Conservation (phyloP, 2,888 invertebrate genomes). For the Lepidocyrtinus sp. region DNA sequence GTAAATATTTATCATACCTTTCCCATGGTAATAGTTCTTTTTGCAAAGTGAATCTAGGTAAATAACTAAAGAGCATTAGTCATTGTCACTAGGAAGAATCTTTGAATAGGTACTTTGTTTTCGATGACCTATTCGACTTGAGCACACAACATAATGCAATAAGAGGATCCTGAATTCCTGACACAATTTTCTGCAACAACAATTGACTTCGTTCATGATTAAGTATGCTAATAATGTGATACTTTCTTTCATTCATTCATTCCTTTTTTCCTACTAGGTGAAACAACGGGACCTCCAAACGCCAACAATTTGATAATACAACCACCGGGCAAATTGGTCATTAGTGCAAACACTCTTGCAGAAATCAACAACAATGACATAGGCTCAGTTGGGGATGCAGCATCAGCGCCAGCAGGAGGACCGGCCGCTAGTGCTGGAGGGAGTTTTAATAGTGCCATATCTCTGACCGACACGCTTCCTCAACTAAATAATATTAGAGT, state of each 20-base stretch:
- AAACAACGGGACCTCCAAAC: constrained; percentile 61
- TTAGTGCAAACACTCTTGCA: background rate
- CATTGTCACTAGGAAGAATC: no score
- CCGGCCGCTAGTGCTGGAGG: constrained; percentile 30
- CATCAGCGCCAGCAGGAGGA: constrained; percentile 40
- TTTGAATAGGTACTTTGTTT: constrained; percentile 14
- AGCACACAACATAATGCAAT: no score
- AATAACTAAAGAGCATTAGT: no score
- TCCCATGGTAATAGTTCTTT: no score
- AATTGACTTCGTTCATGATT: constrained; percentile 7
- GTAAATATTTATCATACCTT: no score
- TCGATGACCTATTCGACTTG: background rate
- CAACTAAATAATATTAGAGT: constrained; percentile 45
- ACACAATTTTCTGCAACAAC: constrained; percentile 9
- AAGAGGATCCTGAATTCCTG: constrained; percentile 11
- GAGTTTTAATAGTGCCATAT: constrained; percentile 44
- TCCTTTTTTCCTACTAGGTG: constrained; percentile 52
- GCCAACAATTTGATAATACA: constrained; percentile 24
- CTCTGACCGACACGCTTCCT: constrained; percentile 45
- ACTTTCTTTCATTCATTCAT: constrained; percentile 26
- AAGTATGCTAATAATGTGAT: constrained; percentile 24
- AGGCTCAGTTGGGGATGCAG: constrained; percentile 32
- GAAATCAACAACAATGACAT: background rate
- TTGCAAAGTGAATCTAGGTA: no score
- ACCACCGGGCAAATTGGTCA: constrained; percentile 30